Percentiles rank a stretch among this genome's conserved stretches.
phyloP scores from a whole-genome alignment of 1,140 invertebrate species.

The Drosophila malerkotliana region DNA sequence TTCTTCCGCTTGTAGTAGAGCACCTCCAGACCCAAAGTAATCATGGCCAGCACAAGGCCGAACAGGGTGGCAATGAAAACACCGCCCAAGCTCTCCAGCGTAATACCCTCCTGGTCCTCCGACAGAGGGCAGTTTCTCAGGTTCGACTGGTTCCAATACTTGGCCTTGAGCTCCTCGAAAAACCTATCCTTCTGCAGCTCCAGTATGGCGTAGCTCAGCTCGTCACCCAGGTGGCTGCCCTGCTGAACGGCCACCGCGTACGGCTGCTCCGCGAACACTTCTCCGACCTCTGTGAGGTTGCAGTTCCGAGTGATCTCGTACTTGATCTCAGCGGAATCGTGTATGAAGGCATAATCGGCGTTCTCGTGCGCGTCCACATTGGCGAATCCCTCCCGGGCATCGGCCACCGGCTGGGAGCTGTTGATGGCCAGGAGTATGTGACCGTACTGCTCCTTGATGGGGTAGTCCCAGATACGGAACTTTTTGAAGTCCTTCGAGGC shows the following conservation, averaged over 20 bases:
- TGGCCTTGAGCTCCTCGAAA: constrained; percentile 90
- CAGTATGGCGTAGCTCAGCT: constrained; percentile 91
- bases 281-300: constrained; percentile 93
- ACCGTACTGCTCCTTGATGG: constrained; percentile 94
- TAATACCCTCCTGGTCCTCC: constrained; percentile 94
- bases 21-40: constrained; percentile 91
- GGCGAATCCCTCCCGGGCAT: constrained; percentile 89
- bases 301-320: constrained; percentile 93
- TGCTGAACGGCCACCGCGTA: constrained; percentile 95
- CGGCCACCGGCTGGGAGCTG: constrained; percentile 89
- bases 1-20: constrained; percentile 88
- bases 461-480: constrained; percentile 95
- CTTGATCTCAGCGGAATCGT: constrained; percentile 93
- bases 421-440: constrained; percentile 94
- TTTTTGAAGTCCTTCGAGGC: constrained; percentile 87
- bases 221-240: constrained; percentile 90
- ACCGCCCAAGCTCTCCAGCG: constrained; percentile 93
- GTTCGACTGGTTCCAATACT: constrained; percentile 92
- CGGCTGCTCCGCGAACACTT: constrained; percentile 94
- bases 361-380: constrained; percentile 91
- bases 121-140: constrained; percentile 88
- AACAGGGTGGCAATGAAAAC: constrained; percentile 95
- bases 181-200: constrained; percentile 93
- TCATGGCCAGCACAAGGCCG: constrained; percentile 91
- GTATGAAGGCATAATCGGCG: constrained; percentile 95